These are phyloP conservation scores for Dromaius novaehollandiae DNA, from an alignment of 2,113 vertebrate species.

Conservation along the genomic window DNA sequence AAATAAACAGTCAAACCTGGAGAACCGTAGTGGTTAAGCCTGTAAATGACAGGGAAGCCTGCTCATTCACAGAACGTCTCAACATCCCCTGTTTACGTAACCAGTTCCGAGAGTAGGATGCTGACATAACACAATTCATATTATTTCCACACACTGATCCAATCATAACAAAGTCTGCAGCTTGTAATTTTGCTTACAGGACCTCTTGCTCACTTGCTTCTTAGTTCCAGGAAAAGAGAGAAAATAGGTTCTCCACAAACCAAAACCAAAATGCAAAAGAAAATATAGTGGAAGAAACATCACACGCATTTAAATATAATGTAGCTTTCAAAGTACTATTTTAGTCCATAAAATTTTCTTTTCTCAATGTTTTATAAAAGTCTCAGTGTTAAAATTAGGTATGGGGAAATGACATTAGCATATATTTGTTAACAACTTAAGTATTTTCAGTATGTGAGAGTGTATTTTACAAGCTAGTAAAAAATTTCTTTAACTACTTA, in stretches of 20 bases:
- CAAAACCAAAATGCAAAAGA: constrained; percentile 39
- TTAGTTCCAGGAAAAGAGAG: not conserved
- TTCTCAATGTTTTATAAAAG: not conserved
- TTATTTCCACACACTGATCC: constrained; percentile 64
- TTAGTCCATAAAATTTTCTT: not conserved
- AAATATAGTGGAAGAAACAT: constrained; percentile 10
- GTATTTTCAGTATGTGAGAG: not conserved
- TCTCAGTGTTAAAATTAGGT: not conserved
- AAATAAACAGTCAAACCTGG: constrained; percentile 46
- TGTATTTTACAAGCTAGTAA: not conserved
- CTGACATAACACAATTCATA: constrained; percentile 62
- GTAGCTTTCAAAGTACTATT: not conserved
- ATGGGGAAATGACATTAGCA: not conserved
- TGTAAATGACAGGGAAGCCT: not conserved
- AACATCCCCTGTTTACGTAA: constrained; percentile 46
- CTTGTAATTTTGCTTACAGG: constrained; percentile 61
- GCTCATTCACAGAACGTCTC: constrained; percentile 21
- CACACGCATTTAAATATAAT: not conserved
- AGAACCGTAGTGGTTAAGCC: not conserved
- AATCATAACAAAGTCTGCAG: constrained; percentile 62
- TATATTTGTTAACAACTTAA: not conserved
- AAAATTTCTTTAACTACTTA: not conserved
- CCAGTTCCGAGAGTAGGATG: constrained; percentile 24
- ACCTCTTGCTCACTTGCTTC: constrained; percentile 38
- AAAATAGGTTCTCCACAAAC: constrained; percentile 36